These are phyloP conservation scores for Drosophila borborema DNA, from an alignment of 2,888 invertebrate genomes.

Conservation along the genomic window DNA sequence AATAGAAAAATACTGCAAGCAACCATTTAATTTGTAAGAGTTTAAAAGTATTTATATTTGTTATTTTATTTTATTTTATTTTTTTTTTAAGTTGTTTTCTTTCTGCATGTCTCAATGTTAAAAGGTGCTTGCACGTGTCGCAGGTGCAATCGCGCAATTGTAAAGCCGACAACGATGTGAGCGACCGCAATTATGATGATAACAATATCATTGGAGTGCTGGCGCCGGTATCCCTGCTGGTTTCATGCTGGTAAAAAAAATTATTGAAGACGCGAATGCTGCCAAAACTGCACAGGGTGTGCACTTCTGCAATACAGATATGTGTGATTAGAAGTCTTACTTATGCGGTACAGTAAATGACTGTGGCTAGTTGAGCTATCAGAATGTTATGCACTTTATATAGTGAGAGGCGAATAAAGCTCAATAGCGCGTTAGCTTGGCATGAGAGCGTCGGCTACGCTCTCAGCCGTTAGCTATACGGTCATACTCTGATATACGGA, in stretches of 20 bases:
- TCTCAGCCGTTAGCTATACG: too few relatives aligned
- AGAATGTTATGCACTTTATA: constrained; percentile 99
- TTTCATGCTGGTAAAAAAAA: constrained; percentile 89
- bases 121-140: background rate
- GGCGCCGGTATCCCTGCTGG: background rate
- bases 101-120: background rate
- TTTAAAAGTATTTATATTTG: too few relatives aligned
- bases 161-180: background rate
- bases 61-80: background rate
- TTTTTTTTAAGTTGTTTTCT: background rate
- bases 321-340: constrained; percentile 93
- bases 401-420: constrained; percentile 90
- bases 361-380: constrained; percentile 99
- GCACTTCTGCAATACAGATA: constrained; percentile 97
- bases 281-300: constrained; percentile 90
- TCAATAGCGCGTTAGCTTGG: too few relatives aligned
- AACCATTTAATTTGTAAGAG: too few relatives aligned
- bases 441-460: too few relatives aligned
- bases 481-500: too few relatives aligned
- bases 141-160: background rate
- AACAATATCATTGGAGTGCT: background rate
- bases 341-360: constrained; percentile 94
- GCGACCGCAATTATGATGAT: background rate
- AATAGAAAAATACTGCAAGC: too few relatives aligned
- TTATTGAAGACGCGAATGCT: constrained; percentile 98